These are phyloP conservation scores for Arizona elegans DNA, from an alignment of 2,113 vertebrate genomes.

Conservation along the genomic window DNA sequence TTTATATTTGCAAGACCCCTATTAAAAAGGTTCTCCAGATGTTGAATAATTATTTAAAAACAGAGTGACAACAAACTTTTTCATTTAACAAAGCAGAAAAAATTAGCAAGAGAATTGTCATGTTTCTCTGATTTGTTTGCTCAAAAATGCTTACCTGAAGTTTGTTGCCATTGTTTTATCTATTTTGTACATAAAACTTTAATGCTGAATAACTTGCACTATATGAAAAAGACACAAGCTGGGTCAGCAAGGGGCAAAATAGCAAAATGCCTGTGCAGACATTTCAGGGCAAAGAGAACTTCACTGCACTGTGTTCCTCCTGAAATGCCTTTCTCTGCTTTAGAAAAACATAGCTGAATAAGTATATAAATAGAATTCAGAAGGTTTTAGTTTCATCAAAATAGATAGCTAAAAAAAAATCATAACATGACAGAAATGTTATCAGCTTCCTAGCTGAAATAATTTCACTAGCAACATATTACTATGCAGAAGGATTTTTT, in stretches of 20 bases:
- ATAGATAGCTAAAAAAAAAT: neutral
- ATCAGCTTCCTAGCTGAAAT: neutral
- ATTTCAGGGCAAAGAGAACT: neutral
- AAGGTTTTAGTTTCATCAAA: neutral
- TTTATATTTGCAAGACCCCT: neutral
- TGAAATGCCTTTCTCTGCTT: neutral
- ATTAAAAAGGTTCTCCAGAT: neutral
- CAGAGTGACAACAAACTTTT: neutral
- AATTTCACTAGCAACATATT: neutral
- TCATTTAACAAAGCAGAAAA: neutral
- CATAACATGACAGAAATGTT: conserved; percentile 1
- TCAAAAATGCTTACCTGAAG: neutral
- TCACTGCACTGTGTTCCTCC: neutral
- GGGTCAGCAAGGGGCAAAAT: neutral
- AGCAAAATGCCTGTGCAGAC: neutral
- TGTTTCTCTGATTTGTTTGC: neutral
- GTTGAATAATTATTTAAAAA: neutral
- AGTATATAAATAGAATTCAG: neutral
- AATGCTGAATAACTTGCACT: neutral
- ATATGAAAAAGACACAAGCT: neutral
- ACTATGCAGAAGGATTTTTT: conserved; percentile 9
- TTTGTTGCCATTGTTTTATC: neutral
- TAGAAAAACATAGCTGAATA: neutral
- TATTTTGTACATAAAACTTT: neutral
- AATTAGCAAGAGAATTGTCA: neutral